Conservation (phyloP, 2,888 invertebrate species). For the Oscheius onirici region DNA sequence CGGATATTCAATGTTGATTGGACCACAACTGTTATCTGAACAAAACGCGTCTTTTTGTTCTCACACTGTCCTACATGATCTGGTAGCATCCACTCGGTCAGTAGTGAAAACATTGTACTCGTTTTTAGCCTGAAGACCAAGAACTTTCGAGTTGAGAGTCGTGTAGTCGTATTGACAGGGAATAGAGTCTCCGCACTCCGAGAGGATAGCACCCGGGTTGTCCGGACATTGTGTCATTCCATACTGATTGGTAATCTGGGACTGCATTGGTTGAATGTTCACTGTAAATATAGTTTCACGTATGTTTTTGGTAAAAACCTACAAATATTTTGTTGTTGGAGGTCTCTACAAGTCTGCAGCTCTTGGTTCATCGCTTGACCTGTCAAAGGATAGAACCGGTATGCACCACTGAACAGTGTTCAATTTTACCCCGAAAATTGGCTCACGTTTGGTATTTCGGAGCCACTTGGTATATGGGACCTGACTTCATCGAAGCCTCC, state of each 20-base stretch:
- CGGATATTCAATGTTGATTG: constrained; percentile 70
- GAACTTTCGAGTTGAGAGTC: constrained; percentile 61
- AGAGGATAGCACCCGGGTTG: constrained; percentile 63
- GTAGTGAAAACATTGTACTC: constrained; percentile 57
- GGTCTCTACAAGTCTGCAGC: constrained; percentile 60
- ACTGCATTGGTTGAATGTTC: constrained; percentile 63
- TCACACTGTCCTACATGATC: constrained; percentile 59
- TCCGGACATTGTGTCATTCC: constrained; percentile 67
- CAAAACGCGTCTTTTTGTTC: background rate
- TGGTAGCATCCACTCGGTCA: constrained; percentile 61
- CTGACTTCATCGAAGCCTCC: constrained; percentile 66
- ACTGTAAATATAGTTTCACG: too few relatives aligned
- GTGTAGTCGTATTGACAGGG: constrained; percentile 62
- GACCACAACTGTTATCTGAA: constrained; percentile 69
- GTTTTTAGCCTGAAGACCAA: constrained; percentile 50
- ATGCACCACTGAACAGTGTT: constrained; percentile 42
- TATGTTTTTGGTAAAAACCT: background rate
- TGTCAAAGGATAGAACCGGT: constrained; percentile 66
- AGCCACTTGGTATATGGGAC: constrained; percentile 64
- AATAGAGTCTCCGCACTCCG: constrained; percentile 58
- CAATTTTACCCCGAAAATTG: background rate
- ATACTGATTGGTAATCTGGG: constrained; percentile 56
- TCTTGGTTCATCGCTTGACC: constrained; percentile 63
- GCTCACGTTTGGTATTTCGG: constrained; percentile 63
- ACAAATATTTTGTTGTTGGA: constrained; percentile 53